Base-by-base conservation (phyloP, 2,888 invertebrate genomes). In the Gasteruption jaculator region DNA sequence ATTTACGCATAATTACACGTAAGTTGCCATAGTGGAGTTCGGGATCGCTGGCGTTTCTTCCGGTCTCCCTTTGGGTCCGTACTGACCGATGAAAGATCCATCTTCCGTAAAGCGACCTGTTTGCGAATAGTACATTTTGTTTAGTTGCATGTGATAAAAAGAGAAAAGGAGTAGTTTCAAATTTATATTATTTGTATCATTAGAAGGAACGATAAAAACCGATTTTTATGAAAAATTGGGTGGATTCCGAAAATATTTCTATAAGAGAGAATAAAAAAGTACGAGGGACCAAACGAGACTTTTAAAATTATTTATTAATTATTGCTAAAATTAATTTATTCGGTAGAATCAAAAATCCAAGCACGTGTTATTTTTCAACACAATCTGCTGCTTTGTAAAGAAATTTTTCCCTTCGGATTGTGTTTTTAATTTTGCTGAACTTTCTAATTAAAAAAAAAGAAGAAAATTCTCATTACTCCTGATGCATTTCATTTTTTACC, bases 21-120 rank as follows among this genome's bases (percentile, higher is more conserved):
- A 81, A 57, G 81, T 81, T 64, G 81, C 81, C 71, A 79, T 78
- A 52, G 80, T 76, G 61, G 76, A 76, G 58, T 74, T 74, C 53
- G 71, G 68, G 57, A 72, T 67, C 49, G 73, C 63, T 51, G 75
- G 71, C 58, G 71, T 71, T 53, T 73, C 71, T 50, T 73, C 73
- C 55, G 74, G 69, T 61, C 75, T 72, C 59, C 65, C 65, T 60
- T 76, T 77, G 19, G 88, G 88, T 64, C 93, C 93, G 74, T 95
- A 95, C 74, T 93, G 93, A 33, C 95, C 95, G 72, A 95, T 95
- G 75, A 95, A 95, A 50, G 94, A 94, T 34, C 94, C 94, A 75
- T 95, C 94, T 76, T 95, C 95, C 52, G 94, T 93, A 76, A 95
- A 95, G 58, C 89, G 89, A 71, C 86, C 87, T 86, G 74, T 7